Conservation (phyloP, 2,797 vertebrate genomes). For the Cryptoblepharus egeriae region DNA sequence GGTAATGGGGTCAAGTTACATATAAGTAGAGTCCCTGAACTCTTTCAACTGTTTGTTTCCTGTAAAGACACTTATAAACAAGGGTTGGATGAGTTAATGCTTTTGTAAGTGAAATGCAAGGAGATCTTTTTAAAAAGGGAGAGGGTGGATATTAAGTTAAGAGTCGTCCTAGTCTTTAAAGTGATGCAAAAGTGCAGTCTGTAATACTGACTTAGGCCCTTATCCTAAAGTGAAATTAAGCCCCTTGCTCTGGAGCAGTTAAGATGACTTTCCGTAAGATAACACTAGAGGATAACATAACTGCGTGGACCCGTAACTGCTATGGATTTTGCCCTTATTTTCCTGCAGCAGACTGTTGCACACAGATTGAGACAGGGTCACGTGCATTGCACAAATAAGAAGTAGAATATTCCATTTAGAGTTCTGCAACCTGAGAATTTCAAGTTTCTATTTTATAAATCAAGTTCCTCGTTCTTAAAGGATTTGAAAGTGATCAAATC, state of each 20-base stretch:
- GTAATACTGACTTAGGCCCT: not conserved
- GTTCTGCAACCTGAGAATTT: not conserved
- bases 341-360: not conserved
- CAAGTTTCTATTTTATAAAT: not conserved
- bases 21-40: not conserved
- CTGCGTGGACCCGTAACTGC: too few species aligned
- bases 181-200: not conserved
- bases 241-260: too few species aligned
- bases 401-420: not conserved
- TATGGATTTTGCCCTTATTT: too few species aligned
- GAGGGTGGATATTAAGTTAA: not conserved
- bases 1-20: constrained; percentile 23
- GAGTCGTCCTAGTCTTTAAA: not conserved
- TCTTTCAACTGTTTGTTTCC: constrained; percentile 14
- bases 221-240: too few species aligned
- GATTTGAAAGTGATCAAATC: not conserved
- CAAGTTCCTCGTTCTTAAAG: not conserved
- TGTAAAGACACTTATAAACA: constrained; percentile 13
- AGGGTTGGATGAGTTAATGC: constrained; percentile 21
- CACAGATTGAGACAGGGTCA: not conserved
- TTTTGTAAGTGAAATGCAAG: not conserved
- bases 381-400: not conserved
- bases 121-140: not conserved
- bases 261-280: too few species aligned
- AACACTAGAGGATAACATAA: too few species aligned